phyloP scores from a whole-genome alignment of 2,888 invertebrate genomes.

The Cremastobaeus sp. region DNA sequence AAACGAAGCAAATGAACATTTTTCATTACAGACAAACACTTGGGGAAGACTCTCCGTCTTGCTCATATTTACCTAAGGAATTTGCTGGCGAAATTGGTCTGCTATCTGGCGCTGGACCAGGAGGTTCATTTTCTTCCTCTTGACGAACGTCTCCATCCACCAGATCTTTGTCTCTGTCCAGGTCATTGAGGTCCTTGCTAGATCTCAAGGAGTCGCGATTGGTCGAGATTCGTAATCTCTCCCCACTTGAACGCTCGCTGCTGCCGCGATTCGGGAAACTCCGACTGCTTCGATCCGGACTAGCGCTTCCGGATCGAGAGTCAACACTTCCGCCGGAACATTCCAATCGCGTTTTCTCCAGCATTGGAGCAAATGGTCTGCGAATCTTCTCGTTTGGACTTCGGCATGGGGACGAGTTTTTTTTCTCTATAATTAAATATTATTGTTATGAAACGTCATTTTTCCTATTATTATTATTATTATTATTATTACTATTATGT shows the following conservation, averaged over 20 bases:
- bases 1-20: too few species aligned
- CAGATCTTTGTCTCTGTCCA: constrained; percentile 73
- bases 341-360: constrained; percentile 74
- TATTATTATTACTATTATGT: too few species aligned
- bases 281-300: constrained; percentile 72
- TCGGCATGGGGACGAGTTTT: constrained; percentile 74
- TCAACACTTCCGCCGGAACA: constrained; percentile 76
- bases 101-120: constrained; percentile 75
- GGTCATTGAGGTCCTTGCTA: constrained; percentile 70
- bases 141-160: constrained; percentile 73
- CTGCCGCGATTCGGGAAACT: constrained; percentile 71
- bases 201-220: constrained; percentile 70
- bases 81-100: constrained; percentile 74
- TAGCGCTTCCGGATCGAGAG: constrained; percentile 75
- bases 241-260: constrained; percentile 72
- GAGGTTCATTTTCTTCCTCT: constrained; percentile 79
- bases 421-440: constrained; percentile 71
- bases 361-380: constrained; percentile 75
- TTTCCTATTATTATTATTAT: too few species aligned
- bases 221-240: constrained; percentile 72
- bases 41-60: too few species aligned
- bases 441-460: too few species aligned
- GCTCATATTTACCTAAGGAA: constrained; percentile 68
- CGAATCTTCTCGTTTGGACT: constrained; percentile 79
- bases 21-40: too few species aligned